Conservation (phyloP, 2,888 invertebrate genomes). For the Stictocephala bisonia region DNA sequence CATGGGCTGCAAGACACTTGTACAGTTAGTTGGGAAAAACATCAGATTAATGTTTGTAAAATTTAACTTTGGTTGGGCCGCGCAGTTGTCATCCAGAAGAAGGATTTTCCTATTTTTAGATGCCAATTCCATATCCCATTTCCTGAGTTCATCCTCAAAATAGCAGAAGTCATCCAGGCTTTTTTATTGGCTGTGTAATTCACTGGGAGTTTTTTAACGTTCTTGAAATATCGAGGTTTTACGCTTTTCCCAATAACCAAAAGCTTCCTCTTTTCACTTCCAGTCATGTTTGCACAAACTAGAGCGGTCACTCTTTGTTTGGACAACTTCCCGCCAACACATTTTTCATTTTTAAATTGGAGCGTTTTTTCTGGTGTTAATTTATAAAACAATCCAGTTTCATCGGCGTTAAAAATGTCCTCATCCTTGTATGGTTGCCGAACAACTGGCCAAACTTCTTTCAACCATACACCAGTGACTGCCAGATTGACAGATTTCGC, state of each 20-base stretch:
- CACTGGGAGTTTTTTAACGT: conserved; percentile 28
- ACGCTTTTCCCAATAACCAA: conserved; percentile 8
- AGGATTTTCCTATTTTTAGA: conserved; percentile 58
- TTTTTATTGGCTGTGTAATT: conserved; percentile 23
- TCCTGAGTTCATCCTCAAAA: conserved; percentile 51
- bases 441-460: conserved; percentile 4
- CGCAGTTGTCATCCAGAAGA: no score
- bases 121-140: conserved; percentile 55
- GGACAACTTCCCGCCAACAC: conserved; percentile 58
- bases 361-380: conserved; percentile 57
- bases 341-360: conserved; percentile 60
- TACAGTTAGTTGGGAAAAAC: conserved; percentile 45
- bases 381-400: conserved; percentile 57
- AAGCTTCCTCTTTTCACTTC: conserved; percentile 60
- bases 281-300: conserved; percentile 61
- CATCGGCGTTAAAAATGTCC: conserved; percentile 59
- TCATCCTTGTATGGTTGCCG: conserved; percentile 35
- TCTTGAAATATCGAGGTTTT: conserved; percentile 40
- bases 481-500: conserved; percentile 15
- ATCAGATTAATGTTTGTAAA: conserved; percentile 57
- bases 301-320: conserved; percentile 61
- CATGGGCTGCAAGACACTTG: conserved; percentile 39
- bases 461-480: conserved; percentile 10
- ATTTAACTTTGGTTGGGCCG: conserved; percentile 54
- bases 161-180: conserved; percentile 36